phyloP scores from a whole-genome alignment of 2,888 invertebrate genomes.

The Acholoe squamosa region DNA sequence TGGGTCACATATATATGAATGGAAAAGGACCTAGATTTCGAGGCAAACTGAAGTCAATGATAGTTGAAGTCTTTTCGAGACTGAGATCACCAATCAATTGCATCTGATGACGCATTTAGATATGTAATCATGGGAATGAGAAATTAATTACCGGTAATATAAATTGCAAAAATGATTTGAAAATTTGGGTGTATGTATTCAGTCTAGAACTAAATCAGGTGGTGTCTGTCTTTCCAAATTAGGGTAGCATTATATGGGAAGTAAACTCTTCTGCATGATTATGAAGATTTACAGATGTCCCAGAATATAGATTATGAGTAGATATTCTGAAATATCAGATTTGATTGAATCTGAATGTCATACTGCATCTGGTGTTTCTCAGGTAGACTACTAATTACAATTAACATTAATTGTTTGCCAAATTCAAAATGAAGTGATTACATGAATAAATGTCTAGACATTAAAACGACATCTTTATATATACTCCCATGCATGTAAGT shows the following conservation, averaged over 20 bases:
- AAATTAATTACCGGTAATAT: slow-evolving; percentile 6
- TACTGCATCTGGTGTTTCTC: slow-evolving; percentile 1
- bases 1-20: too few species aligned
- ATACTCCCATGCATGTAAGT: too few species aligned
- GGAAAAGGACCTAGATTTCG: slow-evolving; percentile 18
- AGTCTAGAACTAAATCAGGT: too few species aligned
- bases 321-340: background rate
- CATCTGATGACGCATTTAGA: background rate
- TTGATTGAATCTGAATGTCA: background rate
- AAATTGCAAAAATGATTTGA: background rate
- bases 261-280: background rate
- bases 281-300: background rate
- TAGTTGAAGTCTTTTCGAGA: background rate
- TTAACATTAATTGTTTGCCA: background rate
- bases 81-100: slow-evolving; percentile 25
- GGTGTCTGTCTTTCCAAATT: too few species aligned
- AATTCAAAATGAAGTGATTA: background rate
- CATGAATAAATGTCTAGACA: too few species aligned
- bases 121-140: background rate
- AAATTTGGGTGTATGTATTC: too few species aligned
- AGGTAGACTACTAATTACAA: background rate
- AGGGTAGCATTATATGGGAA: background rate
- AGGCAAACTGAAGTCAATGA: background rate
- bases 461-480: too few species aligned
- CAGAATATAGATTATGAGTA: background rate